Evolutionary conservation across 2,113 vertebrate species (phyloP), one percentile per base, ranked within the genome.

Genomic region (Crotalus horridus): DNA sequence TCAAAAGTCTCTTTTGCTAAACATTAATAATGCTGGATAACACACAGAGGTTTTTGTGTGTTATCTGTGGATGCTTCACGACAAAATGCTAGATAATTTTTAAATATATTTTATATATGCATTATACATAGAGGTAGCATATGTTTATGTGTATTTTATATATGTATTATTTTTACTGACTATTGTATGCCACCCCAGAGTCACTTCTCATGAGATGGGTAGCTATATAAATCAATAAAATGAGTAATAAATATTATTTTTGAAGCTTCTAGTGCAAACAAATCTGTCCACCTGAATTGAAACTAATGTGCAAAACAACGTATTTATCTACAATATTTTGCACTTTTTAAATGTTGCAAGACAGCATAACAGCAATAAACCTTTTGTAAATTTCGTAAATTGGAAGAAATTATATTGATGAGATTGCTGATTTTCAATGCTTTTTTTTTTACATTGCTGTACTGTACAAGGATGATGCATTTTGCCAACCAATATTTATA

Each of bases 1-100:
- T 1, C 12, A 92, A 29, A 0, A 0, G 33, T 1, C 12, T 21
- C 48, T 93, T 56, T 74, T 6, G 0, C 20, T 55, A 43, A 10
- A 17, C 64, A 33, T 87, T 24, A 85, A 91, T 4, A 0, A 21
- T 43, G 10, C 61, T 64, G 26, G 26, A 29, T 4, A 64, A 1
- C 61, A n/a, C 4, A n/a, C 26, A n/a, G 61, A 64, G 11, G 61
- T 13, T 69, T 69, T n/a, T 5, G 61, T 29, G 61, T 69, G 61
- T 69, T n/a, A 69, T n/a, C 26, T n/a, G 59, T 29, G 59, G 59
- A 29, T 64, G 59, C 26, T 29, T 29, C 59, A 12, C 59, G 29
- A 29, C 24, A 64, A 56, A 64, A 29, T 64, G 10, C 59, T 26
- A n/a, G 11, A 29, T 59, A 23, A 59, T 59, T 59, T 54, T 24